Evolutionary conservation across 2,888 invertebrate genomes (phyloP), one percentile per base, ranked within the genome.

Genomic region (Sarcophaga carnaria): DNA sequence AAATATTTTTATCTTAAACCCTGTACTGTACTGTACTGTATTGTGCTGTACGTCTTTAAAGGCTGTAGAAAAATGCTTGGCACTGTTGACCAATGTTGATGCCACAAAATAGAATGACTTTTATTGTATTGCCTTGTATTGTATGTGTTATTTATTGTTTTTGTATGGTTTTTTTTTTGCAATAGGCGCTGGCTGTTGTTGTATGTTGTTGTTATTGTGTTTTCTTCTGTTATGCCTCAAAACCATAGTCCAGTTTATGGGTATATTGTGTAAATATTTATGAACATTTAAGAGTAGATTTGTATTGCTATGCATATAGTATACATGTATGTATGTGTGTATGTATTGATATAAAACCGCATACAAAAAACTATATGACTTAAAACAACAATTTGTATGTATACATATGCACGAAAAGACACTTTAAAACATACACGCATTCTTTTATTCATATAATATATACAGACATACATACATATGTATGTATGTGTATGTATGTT

Each of bases 191-290:
- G 22, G 22, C 22, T 22, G 22, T 22, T 22, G 22, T 22, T 22
- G 22, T 22, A 1, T 22, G 22, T 62, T 69, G 22, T 64, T 70
- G 63, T 81, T 81, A 62, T 37, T 64, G 64, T 14, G 59, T 14
- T 17, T 45, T 83, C 74, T 74, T 47, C 63, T 54, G 72, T 83
- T 79, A 66, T 76, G 84, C 66, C 70, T 76, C 70, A 80, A 80
- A 84, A 76, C 70, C 84, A 84, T 80, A 76, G 80, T 84, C 84
- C 84, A 84, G 76, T 84, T 84, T 78, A 37, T 10, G 37, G 37
- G 37, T 67, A 66, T 78, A 74, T 78, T 78, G 72, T 63, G 72
- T 78, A 67, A 83, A 83, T 72, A 62, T 62, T 62, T 62, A 54
- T 54, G 54, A 10, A 83, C 59, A 80, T 67, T 47, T 37, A 37